These are phyloP conservation scores for Habropoda laboriosa DNA, from an alignment of 1,140 invertebrate species.

Conservation along the genomic window DNA sequence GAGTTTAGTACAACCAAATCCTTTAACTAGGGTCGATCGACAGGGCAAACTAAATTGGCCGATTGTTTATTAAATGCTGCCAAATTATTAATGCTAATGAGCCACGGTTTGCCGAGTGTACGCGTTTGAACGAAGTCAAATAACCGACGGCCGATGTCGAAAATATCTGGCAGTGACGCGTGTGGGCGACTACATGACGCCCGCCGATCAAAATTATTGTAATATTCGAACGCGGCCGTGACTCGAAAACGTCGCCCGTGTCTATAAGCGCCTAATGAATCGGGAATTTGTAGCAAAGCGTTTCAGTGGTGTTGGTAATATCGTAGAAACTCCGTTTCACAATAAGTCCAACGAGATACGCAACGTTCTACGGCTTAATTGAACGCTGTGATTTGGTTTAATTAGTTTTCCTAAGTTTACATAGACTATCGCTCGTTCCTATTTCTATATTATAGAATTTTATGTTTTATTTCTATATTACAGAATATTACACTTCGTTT, in stretches of 20 bases:
- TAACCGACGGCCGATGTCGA: slow-evolving; percentile 38
- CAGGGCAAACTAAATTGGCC: slow-evolving; percentile 10
- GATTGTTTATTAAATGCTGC: slow-evolving; percentile 41
- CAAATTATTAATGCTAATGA: slow-evolving; percentile 51
- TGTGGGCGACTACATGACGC: slow-evolving; percentile 10
- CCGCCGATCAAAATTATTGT: slow-evolving; percentile 42
- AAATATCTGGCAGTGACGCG: slow-evolving; percentile 11
- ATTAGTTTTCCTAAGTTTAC: neutral
- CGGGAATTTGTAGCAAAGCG: neutral
- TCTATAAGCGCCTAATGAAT: slow-evolving; percentile 30
- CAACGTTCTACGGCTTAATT: neutral
- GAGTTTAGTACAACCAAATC: neutral
- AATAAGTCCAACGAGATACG: neutral
- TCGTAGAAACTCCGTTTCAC: neutral
- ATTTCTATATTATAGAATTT: no score
- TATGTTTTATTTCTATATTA: no score
- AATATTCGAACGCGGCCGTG: slow-evolving; percentile 13
- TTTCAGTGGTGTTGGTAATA: neutral
- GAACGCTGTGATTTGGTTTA: neutral
- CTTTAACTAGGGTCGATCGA: slow-evolving; percentile 5
- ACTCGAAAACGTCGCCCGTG: neutral
- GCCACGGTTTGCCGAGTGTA: slow-evolving; percentile 15
- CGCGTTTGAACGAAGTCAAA: slow-evolving; percentile 11
- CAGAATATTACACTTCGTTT: no score
- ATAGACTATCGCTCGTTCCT: no score